A percentile compares a stretch with the other conserved stretches of the same genome.
Conservation (phyloP, 2,113 vertebrate genomes). For the Python bivittatus region DNA sequence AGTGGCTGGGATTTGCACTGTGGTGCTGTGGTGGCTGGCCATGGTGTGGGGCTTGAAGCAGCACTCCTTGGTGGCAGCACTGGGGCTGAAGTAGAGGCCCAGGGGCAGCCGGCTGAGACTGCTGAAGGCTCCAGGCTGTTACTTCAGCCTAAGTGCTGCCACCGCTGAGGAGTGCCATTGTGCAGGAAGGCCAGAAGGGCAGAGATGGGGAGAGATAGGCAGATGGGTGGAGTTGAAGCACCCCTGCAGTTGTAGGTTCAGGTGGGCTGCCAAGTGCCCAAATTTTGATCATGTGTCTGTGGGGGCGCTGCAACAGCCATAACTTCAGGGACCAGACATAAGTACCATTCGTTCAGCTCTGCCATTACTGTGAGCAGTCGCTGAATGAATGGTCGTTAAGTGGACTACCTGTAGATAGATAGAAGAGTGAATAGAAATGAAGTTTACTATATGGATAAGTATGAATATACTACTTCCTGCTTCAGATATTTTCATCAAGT, state of each 20-base stretch:
- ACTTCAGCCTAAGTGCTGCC: not conserved
- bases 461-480: too few species aligned
- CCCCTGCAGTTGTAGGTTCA: not conserved
- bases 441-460: not conserved
- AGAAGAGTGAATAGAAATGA: not conserved
- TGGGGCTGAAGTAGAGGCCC: not conserved
- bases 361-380: not conserved
- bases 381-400: not conserved
- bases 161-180: not conserved
- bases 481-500: not conserved
- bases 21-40: not conserved
- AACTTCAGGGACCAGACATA: not conserved
- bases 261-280: not conserved
- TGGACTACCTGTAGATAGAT: not conserved
- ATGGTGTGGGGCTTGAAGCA: not conserved
- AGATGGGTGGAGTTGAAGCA: not conserved
- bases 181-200: not conserved
- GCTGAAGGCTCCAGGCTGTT: not conserved
- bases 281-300: not conserved
- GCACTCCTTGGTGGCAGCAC: not conserved
- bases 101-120: not conserved
- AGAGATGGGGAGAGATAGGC: not conserved
- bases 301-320: not conserved
- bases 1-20: too few species aligned
- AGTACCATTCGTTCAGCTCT: not conserved